Base-by-base conservation (phyloP, 23 tunicate species). In the Trididemnum clinides region DNA sequence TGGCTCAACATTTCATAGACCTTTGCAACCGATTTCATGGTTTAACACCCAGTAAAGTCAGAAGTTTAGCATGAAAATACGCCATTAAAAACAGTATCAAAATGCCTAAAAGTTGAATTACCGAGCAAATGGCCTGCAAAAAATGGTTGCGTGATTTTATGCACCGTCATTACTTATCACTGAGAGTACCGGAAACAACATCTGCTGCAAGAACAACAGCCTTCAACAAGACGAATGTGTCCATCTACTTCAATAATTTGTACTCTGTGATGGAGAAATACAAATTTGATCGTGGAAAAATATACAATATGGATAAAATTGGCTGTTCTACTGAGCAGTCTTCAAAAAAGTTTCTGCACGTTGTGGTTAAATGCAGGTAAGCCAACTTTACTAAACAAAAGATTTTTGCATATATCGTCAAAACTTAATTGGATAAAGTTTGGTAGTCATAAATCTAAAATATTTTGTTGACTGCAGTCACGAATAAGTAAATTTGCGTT, bases 241-340 rank as follows among this genome's bases (percentile, higher is more conserved):
- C 26, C 69, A 62, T 19, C 23, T 62, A 62, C 27, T 62, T 62
- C n/a, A 23, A 62, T 22, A 62, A 62, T 62, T 62, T 62, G 27
- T 62, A 62, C 27, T 4, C 22, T 19, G 25, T 62, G 23, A 22
- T 62, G 23, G 69, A 62, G n/a, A 62, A 62, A n/a, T 62, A 62
- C 27, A 62, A 62, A 22, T 62, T 62, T 62, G 25, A 62, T 62
- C 69, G 6, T 12, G 69, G n/a, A 22, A 20, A 62, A 19, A 62
- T 62, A 12, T 62, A 62, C 25, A 62, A 62, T 22, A 62, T 62
- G 69, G 69, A 62, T 22, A 23, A 62, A 62, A 62, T 23, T 62
- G 69, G 69, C 27, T 62, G 69, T n/a, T 62, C 27, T 62, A 19
- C 69, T n/a, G 69, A 12, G 23, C 69, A 62, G n/a, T 62, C 69